Evolutionary conservation across 92 coral and sea anemone genomes (phyloP), one percentile per base, ranked within the genome.

Genomic region (Parazoanthus atlanticus): DNA sequence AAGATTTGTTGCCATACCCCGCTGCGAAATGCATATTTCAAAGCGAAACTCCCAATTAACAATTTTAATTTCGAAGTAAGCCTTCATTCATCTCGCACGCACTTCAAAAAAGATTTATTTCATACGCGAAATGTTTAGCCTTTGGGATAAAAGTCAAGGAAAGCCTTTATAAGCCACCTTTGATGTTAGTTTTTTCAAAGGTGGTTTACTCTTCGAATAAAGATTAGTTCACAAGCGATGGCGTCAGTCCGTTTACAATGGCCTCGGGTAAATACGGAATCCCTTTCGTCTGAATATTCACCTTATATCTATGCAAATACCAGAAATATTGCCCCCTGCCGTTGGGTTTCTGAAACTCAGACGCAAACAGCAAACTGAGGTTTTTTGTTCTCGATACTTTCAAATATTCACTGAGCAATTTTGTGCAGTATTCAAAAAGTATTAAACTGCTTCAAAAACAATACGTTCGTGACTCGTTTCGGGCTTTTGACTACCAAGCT

Each of bases 11-110:
- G 87, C 78, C 65, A 84, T 84, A 67, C 66, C 87, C 87, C 87
- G 87, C 87, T 84, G 87, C 56, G 87, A 84, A 84, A 84, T 70
- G 87, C 87, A 84, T 84, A 84, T 84, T 84, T 84, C 78, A 84
- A 72, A 84, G 29, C 87, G 78, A 43, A 78, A 84, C 78, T 69
- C 78, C 43, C 87, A 84, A 84, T 84, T 84, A 84, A 72, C 47
- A 70, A 84, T 84, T 84, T 84, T 84, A 84, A 84, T 84, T 82
- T 84, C 87, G 61, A 33, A 82, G 56, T n/a, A 69, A 69, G 78
- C 87, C 30, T 84, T 82, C 76, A 74, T 25, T 38, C 46, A 32
- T 82, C 86, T 82, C 86, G 76, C 87, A 84, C 87, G 87, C 87
- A 84, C 76, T 67, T 70, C 58, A 21, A 84, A 36, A 70, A 41